Conservation (phyloP, 2,113 vertebrate genomes). For the Herpailurus yagouaroundi region DNA sequence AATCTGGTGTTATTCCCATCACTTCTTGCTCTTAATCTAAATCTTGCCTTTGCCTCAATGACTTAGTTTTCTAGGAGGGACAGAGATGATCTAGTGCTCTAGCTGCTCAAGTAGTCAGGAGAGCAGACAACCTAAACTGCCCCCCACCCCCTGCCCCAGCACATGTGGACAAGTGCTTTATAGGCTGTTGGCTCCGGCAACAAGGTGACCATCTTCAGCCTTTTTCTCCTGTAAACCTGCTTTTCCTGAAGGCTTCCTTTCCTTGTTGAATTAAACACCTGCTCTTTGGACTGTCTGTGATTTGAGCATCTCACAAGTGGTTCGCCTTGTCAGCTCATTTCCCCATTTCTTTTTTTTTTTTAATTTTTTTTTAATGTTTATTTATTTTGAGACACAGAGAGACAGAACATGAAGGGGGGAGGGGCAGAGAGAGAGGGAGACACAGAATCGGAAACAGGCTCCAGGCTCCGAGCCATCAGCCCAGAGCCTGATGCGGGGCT, state of each 20-base stretch:
- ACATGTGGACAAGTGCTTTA: background rate
- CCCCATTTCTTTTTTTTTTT: background rate
- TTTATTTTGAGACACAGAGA: no score
- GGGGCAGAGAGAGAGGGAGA: no score
- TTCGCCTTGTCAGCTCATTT: background rate
- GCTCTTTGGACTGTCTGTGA: background rate
- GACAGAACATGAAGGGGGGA: no score
- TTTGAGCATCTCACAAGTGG: background rate
- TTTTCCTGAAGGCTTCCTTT: background rate
- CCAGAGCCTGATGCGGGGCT: no score
- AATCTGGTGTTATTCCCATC: background rate
- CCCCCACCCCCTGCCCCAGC: no score
- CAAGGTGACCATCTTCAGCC: background rate
- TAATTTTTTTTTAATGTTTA: no score
- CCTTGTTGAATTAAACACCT: background rate
- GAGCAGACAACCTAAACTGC: background rate
- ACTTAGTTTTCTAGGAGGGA: background rate
- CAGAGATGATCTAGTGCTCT: background rate
- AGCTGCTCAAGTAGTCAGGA: background rate
- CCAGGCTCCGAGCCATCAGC: no score
- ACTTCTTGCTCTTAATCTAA: background rate
- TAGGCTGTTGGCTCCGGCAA: background rate
- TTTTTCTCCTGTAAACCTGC: background rate
- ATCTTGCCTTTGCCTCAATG: background rate
- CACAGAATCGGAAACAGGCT: no score